These are phyloP conservation scores for Noctua janthe DNA, from an alignment of 2,888 invertebrate genomes.

Conservation along the genomic window DNA sequence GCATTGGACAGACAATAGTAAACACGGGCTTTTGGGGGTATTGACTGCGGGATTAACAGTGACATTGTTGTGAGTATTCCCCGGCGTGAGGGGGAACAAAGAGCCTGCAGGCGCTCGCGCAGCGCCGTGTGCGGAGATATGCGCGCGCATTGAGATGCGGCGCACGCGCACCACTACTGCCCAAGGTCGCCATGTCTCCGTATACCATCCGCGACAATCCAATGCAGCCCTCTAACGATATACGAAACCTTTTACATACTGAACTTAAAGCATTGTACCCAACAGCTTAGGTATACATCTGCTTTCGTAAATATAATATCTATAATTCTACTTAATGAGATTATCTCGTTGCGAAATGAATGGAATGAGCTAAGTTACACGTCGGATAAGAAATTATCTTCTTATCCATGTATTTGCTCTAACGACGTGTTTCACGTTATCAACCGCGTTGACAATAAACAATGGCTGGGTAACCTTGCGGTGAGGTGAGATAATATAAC, in stretches of 20 bases:
- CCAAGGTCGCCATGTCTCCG: slow-evolving; percentile 79
- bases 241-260: slow-evolving; percentile 13
- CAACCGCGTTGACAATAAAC: slow-evolving; percentile 82
- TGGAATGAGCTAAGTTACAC: slow-evolving; percentile 33
- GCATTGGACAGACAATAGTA: slow-evolving; percentile 70
- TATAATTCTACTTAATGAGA: slow-evolving; percentile 3
- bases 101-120: slow-evolving; percentile 64
- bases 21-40: slow-evolving; percentile 74
- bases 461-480: slow-evolving; percentile 84
- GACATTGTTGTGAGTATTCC: slow-evolving; percentile 72
- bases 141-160: slow-evolving; percentile 79
- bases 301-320: neutral
- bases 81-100: slow-evolving; percentile 75
- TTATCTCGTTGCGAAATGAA: slow-evolving; percentile 43
- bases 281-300: neutral
- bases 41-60: slow-evolving; percentile 71
- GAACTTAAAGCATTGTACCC: slow-evolving; percentile 2
- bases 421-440: slow-evolving; percentile 75
- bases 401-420: slow-evolving; percentile 51
- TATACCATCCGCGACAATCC: slow-evolving; percentile 52
- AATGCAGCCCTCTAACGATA: slow-evolving; percentile 30
- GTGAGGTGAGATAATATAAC: slow-evolving; percentile 75
- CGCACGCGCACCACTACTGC: slow-evolving; percentile 80
- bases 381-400: slow-evolving; percentile 54
- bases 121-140: slow-evolving; percentile 67